These are phyloP conservation scores for Heterotis niloticus DNA, from an alignment of 2,113 vertebrate genomes.

Conservation along the genomic window DNA sequence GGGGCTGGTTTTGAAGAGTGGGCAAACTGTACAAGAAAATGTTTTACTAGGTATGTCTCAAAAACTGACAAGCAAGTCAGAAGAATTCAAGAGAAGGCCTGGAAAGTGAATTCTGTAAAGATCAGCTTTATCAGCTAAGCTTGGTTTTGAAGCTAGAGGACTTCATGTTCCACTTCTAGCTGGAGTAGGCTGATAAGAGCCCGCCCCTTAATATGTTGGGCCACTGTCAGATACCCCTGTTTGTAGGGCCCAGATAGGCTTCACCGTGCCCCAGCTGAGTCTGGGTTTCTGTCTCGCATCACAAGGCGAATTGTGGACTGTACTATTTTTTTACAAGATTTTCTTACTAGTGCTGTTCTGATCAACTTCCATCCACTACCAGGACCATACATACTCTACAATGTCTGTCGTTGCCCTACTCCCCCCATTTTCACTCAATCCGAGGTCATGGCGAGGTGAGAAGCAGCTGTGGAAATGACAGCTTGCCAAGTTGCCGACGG, in stretches of 20 bases:
- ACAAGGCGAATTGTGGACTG: not conserved
- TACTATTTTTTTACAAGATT: not conserved
- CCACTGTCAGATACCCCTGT: conserved; percentile 12
- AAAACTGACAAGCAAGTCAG: conserved; percentile 5
- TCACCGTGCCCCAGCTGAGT: not conserved
- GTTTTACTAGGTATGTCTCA: not conserved
- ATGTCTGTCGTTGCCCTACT: not conserved
- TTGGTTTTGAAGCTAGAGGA: not conserved
- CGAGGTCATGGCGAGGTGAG: not conserved
- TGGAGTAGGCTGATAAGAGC: conserved; percentile 37
- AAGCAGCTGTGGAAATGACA: not conserved
- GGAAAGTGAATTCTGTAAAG: conserved; percentile 26
- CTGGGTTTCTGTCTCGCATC: not conserved
- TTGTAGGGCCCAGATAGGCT: not conserved
- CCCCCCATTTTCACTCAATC: not conserved
- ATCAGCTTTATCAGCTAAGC: conserved; percentile 18
- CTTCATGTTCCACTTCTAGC: conserved; percentile 13
- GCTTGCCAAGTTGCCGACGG: not conserved
- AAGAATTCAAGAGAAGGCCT: not conserved
- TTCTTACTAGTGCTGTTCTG: not conserved
- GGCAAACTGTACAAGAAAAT: not conserved
- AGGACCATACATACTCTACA: not conserved
- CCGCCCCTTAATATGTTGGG: conserved; percentile 30
- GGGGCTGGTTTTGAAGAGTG: not conserved
- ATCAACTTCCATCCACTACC: not conserved